Conservation (phyloP, 2,113 vertebrate species). For the Acrocephalus arundinaceus region DNA sequence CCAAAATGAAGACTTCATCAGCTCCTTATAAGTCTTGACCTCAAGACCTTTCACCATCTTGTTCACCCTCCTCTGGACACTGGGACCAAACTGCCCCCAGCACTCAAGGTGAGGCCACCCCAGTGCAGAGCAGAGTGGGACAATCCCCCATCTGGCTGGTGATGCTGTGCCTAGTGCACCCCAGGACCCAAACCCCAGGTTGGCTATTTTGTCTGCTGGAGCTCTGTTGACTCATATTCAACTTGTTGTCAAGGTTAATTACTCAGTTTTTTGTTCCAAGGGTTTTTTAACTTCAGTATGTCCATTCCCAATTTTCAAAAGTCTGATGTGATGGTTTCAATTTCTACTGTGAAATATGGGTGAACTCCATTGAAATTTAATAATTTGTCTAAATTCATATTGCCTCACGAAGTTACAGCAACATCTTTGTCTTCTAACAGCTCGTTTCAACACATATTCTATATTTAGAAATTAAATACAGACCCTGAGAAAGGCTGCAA, state of each 20-base stretch:
- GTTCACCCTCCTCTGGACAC: not conserved
- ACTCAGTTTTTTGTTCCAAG: not conserved
- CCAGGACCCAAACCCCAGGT: fast-evolving
- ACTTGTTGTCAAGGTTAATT: not conserved
- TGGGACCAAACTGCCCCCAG: not conserved
- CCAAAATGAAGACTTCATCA: not conserved
- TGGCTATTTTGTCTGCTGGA: not conserved
- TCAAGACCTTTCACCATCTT: not conserved
- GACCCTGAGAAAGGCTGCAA: not conserved
- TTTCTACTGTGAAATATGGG: not conserved
- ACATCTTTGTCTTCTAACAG: not conserved
- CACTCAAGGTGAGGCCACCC: fast-evolving
- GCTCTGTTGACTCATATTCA: not conserved
- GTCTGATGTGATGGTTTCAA: not conserved
- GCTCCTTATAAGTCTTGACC: fast-evolving
- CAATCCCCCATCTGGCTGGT: fast-evolving
- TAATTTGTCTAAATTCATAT: not conserved
- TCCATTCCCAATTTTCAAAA: not conserved
- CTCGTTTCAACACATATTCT: not conserved
- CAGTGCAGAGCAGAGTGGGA: not conserved
- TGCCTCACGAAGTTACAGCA: not conserved
- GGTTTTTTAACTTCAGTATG: not conserved
- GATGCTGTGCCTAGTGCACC: not conserved
- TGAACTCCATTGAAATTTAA: not conserved
- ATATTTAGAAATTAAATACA: not conserved